Evolutionary conservation across 2,113 vertebrate species (phyloP).

Genomic region (Lophius piscatorius): DNA sequence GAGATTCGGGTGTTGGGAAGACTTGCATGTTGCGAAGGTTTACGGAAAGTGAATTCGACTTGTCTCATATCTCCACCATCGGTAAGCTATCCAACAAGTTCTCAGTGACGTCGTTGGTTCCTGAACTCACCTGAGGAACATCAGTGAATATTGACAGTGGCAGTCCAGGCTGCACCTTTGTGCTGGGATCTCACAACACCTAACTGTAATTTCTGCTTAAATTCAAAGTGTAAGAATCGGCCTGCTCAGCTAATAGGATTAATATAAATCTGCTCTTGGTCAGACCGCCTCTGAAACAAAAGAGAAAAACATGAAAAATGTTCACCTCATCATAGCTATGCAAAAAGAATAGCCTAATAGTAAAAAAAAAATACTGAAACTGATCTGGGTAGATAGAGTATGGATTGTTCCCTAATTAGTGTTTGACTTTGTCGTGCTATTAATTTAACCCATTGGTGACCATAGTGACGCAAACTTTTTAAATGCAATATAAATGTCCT

Average conservation of each 20-base stretch:
- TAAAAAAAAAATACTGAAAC: no score
- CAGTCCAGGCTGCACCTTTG: not conserved
- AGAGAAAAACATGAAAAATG: conserved; percentile 6
- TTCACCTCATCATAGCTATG: no score
- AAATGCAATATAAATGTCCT: no score
- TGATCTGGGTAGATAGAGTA: no score
- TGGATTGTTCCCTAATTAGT: no score
- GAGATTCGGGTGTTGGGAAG: conserved; percentile 94
- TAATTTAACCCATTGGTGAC: no score
- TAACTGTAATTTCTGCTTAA: not conserved
- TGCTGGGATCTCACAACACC: not conserved
- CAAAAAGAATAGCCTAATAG: no score
- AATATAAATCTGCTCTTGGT: conserved; percentile 19
- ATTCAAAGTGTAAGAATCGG: not conserved
- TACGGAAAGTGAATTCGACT: conserved; percentile 92
- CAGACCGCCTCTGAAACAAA: conserved; percentile 9
- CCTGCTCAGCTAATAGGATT: conserved; percentile 16
- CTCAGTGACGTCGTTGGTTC: not conserved
- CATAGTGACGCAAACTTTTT: no score
- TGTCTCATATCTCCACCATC: conserved; percentile 93
- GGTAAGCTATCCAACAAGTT: conserved; percentile 80
- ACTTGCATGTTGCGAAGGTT: conserved; percentile 92
- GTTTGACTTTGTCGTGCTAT: no score
- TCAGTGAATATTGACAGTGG: no score
- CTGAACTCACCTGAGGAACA: not conserved